These are phyloP conservation scores for Carposina sasakii DNA, from an alignment of 1,140 invertebrate genomes.

Conservation along the genomic window DNA sequence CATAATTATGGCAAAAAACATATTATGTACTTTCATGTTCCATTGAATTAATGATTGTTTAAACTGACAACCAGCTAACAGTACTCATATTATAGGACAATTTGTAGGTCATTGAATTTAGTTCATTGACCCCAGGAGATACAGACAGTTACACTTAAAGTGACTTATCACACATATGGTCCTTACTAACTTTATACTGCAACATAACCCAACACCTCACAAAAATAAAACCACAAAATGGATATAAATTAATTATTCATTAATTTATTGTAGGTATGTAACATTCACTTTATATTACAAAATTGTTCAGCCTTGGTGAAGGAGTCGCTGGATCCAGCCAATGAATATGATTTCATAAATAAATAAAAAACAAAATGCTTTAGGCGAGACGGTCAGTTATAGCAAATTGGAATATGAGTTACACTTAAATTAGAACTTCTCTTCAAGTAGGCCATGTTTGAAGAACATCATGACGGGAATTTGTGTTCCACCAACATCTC, in stretches of 20 bases:
- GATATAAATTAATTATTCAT: slow-evolving; percentile 36
- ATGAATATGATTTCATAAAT: slow-evolving; percentile 62
- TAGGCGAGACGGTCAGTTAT: slow-evolving; percentile 37
- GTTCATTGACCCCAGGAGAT: no score
- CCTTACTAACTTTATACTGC: no score
- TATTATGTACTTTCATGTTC: no score
- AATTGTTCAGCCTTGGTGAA: slow-evolving; percentile 65
- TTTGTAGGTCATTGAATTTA: no score
- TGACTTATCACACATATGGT: no score
- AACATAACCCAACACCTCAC: no score
- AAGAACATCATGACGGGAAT: slow-evolving; percentile 94
- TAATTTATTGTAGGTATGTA: slow-evolving; percentile 67
- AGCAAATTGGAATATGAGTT: slow-evolving; percentile 50
- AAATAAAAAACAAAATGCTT: slow-evolving; percentile 55
- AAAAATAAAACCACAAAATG: slow-evolving; percentile 5
- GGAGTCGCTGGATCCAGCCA: slow-evolving; percentile 48
- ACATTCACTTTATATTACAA: slow-evolving; percentile 56
- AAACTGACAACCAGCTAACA: no score
- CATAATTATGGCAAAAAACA: no score
- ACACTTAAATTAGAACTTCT: slow-evolving; percentile 86
- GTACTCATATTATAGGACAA: no score
- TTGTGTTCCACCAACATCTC: slow-evolving; percentile 87
- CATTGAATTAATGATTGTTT: no score
- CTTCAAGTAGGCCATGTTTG: slow-evolving; percentile 95
- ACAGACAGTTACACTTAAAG: no score